Evolutionary conservation across 2,888 invertebrate genomes (phyloP), one percentile per base, ranked within the genome.

Genomic region (Caenorhabditis auriculariae): DNA sequence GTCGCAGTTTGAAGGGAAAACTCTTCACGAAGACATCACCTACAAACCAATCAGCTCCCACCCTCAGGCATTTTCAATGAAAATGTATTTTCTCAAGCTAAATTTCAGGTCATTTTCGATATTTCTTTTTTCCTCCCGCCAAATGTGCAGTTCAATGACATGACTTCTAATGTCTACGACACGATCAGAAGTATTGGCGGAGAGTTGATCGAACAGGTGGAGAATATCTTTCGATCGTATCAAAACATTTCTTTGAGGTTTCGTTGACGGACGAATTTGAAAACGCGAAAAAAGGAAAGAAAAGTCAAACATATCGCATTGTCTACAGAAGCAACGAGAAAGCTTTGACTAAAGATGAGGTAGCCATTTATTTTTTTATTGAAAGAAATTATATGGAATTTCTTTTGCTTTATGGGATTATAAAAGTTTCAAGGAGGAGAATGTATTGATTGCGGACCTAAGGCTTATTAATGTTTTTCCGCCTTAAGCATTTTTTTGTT

Each of bases 61-160:
- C 63, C 79, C 79, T 5, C 79, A 79, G 63, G 72, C 68, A 28
- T 15, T 6, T 29, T 41, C 39, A 21, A 4, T 21, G 3, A 12
- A 12, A 12, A n/a, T 9, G 9, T 41, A 9, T 15, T 19, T 9
- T 41, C 15, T 41, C 19, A n/a, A 41, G 1, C 17, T 41, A n/a
- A 19, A 15, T 41, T 56, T 2, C 50, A 72, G 67, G 76, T 80
- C 4, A 63, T 62, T 38, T 77, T 77, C 84, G 96, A 98, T 83
- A 87, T 98, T 27, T 94, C 96, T 44, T 98, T 99, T 83, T 99
- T 96, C 94, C 83, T 98, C 47, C 92, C 94, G 2, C 74, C 70
- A 2, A 29, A 32, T 29, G 54, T 51, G 12, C 43, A 62, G 24
- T 66, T 63, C 47, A 62, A 67, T 37, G 74, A 73, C 53, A 69